Conservation (phyloP, 2,113 vertebrate genomes). For the Syrmaticus mikado region DNA sequence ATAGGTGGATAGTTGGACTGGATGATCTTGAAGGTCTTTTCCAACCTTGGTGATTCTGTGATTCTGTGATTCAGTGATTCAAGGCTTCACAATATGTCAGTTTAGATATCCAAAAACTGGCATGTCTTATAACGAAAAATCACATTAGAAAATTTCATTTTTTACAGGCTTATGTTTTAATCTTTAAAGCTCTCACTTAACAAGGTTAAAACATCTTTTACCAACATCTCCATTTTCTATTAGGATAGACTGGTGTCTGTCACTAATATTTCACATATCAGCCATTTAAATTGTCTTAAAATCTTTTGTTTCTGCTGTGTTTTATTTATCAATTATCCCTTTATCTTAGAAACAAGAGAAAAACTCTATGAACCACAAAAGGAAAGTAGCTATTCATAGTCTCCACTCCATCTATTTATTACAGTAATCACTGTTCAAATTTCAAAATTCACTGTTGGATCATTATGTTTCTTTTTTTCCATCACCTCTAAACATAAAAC, state of each 20-base stretch:
- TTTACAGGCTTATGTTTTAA: neutral
- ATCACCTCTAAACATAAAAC: neutral
- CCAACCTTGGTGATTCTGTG: too few species aligned
- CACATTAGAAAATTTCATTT: neutral
- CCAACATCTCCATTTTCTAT: neutral
- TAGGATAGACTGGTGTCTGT: neutral
- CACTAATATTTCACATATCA: neutral
- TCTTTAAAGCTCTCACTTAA: neutral
- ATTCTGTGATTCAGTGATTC: too few species aligned
- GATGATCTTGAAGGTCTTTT: too few species aligned
- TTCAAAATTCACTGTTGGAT: neutral
- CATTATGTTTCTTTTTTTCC: neutral
- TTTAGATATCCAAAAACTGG: neutral
- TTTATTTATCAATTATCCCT: neutral
- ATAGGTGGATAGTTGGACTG: too few species aligned
- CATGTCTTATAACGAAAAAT: neutral
- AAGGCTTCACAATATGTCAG: neutral
- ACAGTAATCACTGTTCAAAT: neutral
- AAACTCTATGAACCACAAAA: rapidly evolving
- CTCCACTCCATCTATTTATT: neutral
- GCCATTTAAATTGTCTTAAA: neutral
- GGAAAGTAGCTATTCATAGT: neutral
- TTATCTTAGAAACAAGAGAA: neutral
- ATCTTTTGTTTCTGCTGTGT: neutral
- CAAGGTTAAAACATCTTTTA: neutral